phyloP scores from a whole-genome alignment of 2,888 invertebrate genomes.

The Andrena camellia region DNA sequence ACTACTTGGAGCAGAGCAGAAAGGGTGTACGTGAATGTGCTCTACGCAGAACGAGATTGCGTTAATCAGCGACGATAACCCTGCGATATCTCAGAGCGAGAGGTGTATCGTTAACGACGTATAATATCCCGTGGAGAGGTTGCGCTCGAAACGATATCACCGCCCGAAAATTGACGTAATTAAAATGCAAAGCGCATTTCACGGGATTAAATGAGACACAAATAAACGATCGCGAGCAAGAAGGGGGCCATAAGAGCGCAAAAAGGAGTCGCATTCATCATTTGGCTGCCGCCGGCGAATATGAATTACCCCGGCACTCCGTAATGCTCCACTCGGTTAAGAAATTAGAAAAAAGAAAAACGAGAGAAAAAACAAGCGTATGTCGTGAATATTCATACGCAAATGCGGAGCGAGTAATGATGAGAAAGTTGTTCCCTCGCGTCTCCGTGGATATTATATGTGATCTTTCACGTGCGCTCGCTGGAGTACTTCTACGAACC shows the following conservation, averaged over 20 bases:
- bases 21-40: neutral
- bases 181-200: slow-evolving; percentile 48
- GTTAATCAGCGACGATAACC: too few species aligned
- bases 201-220: slow-evolving; percentile 40
- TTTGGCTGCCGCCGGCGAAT: slow-evolving; percentile 30
- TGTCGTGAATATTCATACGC: slow-evolving; percentile 47
- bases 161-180: slow-evolving; percentile 36
- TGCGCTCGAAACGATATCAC: slow-evolving; percentile 25
- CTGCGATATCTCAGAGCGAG: too few species aligned
- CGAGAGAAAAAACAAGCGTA: neutral
- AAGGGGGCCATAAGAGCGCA: neutral
- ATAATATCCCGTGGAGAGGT: neutral
- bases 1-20: neutral
- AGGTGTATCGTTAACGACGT: neutral
- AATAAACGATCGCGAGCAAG: slow-evolving; percentile 33
- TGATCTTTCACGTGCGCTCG: slow-evolving; percentile 17
- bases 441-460: slow-evolving; percentile 7
- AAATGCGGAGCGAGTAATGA: slow-evolving; percentile 41
- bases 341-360: slow-evolving; percentile 12
- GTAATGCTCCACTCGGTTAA: slow-evolving; percentile 8
- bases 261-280: slow-evolving; percentile 36
- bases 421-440: slow-evolving; percentile 32
- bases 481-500: slow-evolving; percentile 28
- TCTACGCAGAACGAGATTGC: too few species aligned
- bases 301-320: slow-evolving; percentile 33